Evolutionary conservation across 2,888 invertebrate genomes (phyloP), one percentile per base, ranked within the genome.

Genomic region (Argynnis bischoffii): DNA sequence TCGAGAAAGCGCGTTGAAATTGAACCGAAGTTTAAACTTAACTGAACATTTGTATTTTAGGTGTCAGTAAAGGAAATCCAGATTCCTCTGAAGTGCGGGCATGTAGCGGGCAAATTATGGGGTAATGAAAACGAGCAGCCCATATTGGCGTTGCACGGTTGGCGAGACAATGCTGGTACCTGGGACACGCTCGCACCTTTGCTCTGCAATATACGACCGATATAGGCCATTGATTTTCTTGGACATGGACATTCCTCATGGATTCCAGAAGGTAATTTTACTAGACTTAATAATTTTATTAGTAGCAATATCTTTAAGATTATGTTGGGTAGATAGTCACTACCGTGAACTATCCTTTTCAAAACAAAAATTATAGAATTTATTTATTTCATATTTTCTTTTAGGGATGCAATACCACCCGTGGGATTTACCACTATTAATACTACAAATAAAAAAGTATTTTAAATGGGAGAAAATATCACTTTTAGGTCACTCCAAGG

Each of bases 141-240:
- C 0, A 92, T 96, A 68, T 80, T 97, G 35, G 95, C 95, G 0
- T 78, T 96, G n/a, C 97, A 97, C 79, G 97, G 97, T 0, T 96
- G 96, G 96, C 95, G 95, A 84, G 97, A 97, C 82, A 97, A 96
- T 81, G 95, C 96, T 4, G 95, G 95, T n/a, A 94, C 95, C 0
- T 97, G 95, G 89, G 96, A 96, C 81, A 93, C 94, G 0, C 79
- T 97, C n/a, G 94, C 94, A 6, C 95, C 95, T 0, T 81, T 94
- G 66, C 83, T 97, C 5, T 71, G 76, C 47, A 78, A 85, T 70
- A 83, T 87, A 69, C 80, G 87, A 68, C 82, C 92, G 1, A 85
- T 92, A 67, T 68, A 96, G n/a, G 94, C 95, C 0, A 84, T 96
- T 18, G 96, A 96, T 81, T 88, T 95, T 35, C 95, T 95, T 2